Percentiles rank a stretch among this genome's conserved stretches.
These are phyloP conservation scores for Orius laevigatus DNA, from an alignment of 1,140 invertebrate species.

Conservation along the genomic window DNA sequence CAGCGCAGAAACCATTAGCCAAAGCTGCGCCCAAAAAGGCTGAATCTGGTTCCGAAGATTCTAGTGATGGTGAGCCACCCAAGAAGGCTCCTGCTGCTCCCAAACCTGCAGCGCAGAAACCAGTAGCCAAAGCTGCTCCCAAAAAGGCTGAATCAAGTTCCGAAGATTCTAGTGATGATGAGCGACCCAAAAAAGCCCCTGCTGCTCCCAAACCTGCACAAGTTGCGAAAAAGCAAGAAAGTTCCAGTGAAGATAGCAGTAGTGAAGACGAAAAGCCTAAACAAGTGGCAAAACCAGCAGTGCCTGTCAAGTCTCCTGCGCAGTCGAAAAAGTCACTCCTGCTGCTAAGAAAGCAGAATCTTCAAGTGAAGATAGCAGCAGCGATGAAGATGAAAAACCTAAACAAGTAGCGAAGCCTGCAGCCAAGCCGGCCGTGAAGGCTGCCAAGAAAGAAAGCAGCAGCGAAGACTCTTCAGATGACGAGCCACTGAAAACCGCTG, in stretches of 20 bases:
- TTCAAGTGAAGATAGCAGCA: conserved; percentile 22
- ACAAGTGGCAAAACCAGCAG: conserved; percentile 16
- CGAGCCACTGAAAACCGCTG: conserved; percentile 18
- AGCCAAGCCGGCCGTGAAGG: background rate
- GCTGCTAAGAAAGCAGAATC: background rate
- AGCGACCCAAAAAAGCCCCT: conserved; percentile 12
- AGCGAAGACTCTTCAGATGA: conserved; percentile 24
- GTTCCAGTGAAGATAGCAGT: conserved; percentile 28
- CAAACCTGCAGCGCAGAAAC: no score
- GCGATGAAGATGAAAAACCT: conserved; percentile 25
- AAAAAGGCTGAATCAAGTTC: conserved; percentile 11
- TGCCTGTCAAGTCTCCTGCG: background rate
- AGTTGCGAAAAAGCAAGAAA: conserved; percentile 27
- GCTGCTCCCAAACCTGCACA: conserved; percentile 14
- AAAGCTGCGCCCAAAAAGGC: conserved; percentile 14
- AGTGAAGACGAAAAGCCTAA: conserved; percentile 24
- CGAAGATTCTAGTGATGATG: conserved; percentile 17
- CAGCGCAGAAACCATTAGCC: conserved; percentile 15
- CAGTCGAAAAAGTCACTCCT: background rate
- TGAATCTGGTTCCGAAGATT: background rate
- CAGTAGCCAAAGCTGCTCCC: conserved; percentile 12
- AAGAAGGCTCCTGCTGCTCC: no score
- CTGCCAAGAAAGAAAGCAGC: conserved; percentile 8
- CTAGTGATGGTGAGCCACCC: no score
- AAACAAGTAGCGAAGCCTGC: conserved; percentile 14